Percentiles rank a stretch among this genome's conserved stretches.
Conservation (phyloP, 2,113 vertebrate genomes). For the Tachysurus vachellii region DNA sequence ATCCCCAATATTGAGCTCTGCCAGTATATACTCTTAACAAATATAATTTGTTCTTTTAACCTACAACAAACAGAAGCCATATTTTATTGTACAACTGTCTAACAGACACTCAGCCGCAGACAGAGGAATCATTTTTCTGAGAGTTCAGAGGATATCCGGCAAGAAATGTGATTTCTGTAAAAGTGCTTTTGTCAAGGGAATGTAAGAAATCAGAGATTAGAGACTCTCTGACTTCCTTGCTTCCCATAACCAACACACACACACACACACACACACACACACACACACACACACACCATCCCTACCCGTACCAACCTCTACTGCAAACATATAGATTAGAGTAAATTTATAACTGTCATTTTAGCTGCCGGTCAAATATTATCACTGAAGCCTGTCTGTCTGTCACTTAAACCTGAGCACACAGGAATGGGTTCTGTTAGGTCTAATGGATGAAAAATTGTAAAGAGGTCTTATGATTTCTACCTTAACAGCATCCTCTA, state of each 20-base stretch:
- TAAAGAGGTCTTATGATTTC: slow-evolving; percentile 57
- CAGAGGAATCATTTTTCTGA: slow-evolving; percentile 57
- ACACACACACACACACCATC: too few relatives aligned
- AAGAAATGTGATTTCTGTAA: slow-evolving; percentile 58
- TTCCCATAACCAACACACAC: background rate
- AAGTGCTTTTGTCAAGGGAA: slow-evolving; percentile 68
- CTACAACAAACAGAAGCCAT: slow-evolving; percentile 54
- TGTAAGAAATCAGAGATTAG: slow-evolving; percentile 68
- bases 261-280: too few relatives aligned
- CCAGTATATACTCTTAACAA: slow-evolving; percentile 66
- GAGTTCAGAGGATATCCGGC: slow-evolving; percentile 54
- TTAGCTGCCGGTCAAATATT: slow-evolving; percentile 76
- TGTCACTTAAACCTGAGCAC: slow-evolving; percentile 67
- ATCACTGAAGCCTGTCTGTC: slow-evolving; percentile 74
- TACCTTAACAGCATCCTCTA: slow-evolving; percentile 27
- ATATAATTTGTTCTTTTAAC: slow-evolving; percentile 68
- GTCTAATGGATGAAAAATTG: slow-evolving; percentile 68
- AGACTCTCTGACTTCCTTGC: slow-evolving; percentile 40
- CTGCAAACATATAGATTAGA: slow-evolving; percentile 71
- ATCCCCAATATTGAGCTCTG: slow-evolving; percentile 56
- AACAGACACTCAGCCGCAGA: slow-evolving; percentile 46
- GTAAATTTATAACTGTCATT: slow-evolving; percentile 80
- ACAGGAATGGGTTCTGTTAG: slow-evolving; percentile 51
- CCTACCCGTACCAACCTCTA: slow-evolving; percentile 53
- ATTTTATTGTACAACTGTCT: slow-evolving; percentile 58